Base-by-base conservation (phyloP, 1,140 invertebrate genomes). In the Rhynchophorus ferrugineus region DNA sequence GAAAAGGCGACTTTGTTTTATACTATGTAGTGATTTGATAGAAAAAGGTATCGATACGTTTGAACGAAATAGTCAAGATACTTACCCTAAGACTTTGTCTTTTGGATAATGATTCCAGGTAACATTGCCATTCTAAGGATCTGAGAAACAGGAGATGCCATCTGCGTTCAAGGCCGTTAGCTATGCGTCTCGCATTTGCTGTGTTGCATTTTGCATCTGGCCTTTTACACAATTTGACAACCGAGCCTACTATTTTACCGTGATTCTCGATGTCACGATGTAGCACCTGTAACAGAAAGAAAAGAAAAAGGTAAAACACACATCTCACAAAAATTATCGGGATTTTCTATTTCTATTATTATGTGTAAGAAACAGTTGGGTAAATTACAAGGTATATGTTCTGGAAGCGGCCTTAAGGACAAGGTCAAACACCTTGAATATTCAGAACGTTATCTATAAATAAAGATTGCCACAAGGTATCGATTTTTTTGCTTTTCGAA, bases 71-170 rank as follows among this genome's bases (percentile, higher is more conserved):
- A n/a, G n/a, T n/a, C n/a, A n/a, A n/a, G n/a, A n/a, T n/a, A 60
- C 60, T 60, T 56, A 64, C 62, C 61, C 50, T 62, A 45, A 46
- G 45, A 41, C 45, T 54, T 50, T 62, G 48, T 55, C 49, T 49
- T 44, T 59, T 60, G 44, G 60, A 59, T 24, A 64, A 51, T 11
- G 60, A 57, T 68, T 89, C 87, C 56, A 90, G 74, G 63, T 85
- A 78, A 71, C 85, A 89, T 72, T 91, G 87, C 83, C 90, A 89
- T 78, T 95, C 91, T 61, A 93, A 77, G 16, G 87, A 85, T 55
- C 85, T 77, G 61, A 95, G 72, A 75, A 89, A 93, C 49, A 93
- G 75, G 53, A 86, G 78, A 69, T 94, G 89, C 87, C 89, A 93
- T 61, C 88, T 83, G 37, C 84, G 75, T 70, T 93, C 86, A 37